phyloP scores from a whole-genome alignment of 1,140 invertebrate species.

The Papilio dardanus region DNA sequence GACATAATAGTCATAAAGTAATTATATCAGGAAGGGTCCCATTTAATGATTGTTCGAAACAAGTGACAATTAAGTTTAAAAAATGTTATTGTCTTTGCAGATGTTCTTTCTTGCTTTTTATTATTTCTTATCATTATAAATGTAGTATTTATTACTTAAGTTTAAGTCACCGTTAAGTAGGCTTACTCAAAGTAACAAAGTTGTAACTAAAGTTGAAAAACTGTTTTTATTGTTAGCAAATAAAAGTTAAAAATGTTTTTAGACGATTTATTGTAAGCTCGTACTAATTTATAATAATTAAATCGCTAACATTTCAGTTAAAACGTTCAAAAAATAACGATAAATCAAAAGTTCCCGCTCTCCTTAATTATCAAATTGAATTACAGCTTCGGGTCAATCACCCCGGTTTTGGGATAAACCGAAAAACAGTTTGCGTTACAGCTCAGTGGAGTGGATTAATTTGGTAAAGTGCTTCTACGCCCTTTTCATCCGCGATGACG shows the following conservation, averaged over 20 bases:
- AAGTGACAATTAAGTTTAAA: background rate
- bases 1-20: background rate
- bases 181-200: too few species aligned
- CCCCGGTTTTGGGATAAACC: constrained; percentile 17
- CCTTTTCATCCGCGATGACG: constrained; percentile 31
- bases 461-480: constrained; percentile 31
- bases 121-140: too few species aligned
- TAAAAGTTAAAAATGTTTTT: too few species aligned
- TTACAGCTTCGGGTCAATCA: constrained; percentile 16
- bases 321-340: constrained; percentile 18
- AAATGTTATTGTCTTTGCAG: background rate
- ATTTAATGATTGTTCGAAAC: constrained; percentile 20
- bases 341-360: constrained; percentile 18
- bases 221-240: background rate
- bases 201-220: too few species aligned
- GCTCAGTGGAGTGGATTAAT: constrained; percentile 35
- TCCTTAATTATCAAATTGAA: constrained; percentile 30
- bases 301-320: constrained; percentile 6
- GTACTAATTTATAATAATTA: background rate
- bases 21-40: background rate
- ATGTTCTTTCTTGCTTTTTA: background rate
- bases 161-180: too few species aligned
- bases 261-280: too few species aligned
- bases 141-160: too few species aligned
- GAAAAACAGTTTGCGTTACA: constrained; percentile 32